Percentiles rank a stretch among this genome's conserved stretches.
These are phyloP conservation scores for Bubo bubo DNA, from an alignment of 2,113 vertebrate species.

Conservation along the genomic window DNA sequence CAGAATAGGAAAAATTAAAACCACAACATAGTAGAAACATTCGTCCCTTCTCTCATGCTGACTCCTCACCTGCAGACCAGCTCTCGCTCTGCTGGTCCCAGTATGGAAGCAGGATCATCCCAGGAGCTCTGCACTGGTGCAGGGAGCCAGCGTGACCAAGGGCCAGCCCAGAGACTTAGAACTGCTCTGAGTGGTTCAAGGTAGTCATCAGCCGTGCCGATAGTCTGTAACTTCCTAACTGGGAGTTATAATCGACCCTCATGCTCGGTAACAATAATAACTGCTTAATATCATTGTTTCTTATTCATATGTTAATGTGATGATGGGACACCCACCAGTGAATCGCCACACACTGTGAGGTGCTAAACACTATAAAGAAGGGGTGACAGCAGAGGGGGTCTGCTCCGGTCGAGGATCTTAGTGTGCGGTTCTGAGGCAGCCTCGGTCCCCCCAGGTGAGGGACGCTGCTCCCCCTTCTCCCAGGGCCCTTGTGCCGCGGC, in stretches of 20 bases:
- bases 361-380: neutral
- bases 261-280: neutral
- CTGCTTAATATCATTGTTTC: neutral
- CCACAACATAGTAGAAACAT: neutral
- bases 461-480: neutral
- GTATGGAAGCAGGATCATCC: neutral
- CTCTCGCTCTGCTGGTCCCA: neutral
- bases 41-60: neutral
- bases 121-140: neutral
- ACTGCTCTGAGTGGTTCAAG: no score
- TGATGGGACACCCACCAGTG: neutral
- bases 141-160: fast-evolving
- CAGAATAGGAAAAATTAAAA: neutral
- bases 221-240: neutral
- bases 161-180: neutral
- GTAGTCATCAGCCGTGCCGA: neutral
- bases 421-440: neutral
- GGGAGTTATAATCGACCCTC: neutral
- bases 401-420: neutral
- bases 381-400: neutral
- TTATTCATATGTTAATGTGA: neutral
- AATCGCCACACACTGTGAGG: neutral
- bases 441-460: neutral
- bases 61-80: neutral
- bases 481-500: neutral